phyloP scores from a whole-genome alignment of 2,113 vertebrate genomes.

The Triplophysa siluroides region DNA sequence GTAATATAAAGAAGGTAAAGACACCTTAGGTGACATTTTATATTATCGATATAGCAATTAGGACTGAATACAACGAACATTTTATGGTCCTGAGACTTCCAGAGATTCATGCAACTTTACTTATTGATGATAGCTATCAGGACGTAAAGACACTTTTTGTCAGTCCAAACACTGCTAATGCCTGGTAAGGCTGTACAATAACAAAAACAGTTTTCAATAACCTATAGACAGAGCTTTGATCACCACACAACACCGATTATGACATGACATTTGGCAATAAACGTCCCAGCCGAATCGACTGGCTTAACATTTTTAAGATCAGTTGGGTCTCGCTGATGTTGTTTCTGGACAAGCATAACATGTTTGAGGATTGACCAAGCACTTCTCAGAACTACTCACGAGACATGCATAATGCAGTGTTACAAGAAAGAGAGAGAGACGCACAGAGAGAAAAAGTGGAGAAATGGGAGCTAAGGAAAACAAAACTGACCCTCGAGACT shows the following conservation, averaged over 20 bases:
- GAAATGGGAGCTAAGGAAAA: conserved; percentile 15
- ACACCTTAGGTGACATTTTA: background rate
- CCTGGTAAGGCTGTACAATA: background rate
- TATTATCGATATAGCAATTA: background rate
- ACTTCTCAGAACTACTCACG: conserved; percentile 38
- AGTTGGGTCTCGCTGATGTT: conserved; percentile 25
- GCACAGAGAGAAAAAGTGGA: background rate
- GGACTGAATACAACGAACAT: too few species aligned
- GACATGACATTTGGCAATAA: background rate
- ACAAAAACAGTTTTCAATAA: background rate
- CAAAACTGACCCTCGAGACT: background rate
- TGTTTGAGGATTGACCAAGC: background rate
- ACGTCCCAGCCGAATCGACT: background rate
- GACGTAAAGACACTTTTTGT: too few species aligned
- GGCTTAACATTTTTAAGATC: background rate
- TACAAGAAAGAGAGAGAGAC: conserved; percentile 18
- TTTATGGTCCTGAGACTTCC: too few species aligned
- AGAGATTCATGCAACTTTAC: too few species aligned
- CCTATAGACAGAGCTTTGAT: background rate
- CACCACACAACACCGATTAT: background rate
- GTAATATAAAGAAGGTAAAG: background rate
- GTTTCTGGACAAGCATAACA: conserved; percentile 22
- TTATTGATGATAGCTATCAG: too few species aligned
- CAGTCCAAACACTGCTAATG: background rate
- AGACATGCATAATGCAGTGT: background rate